These are phyloP conservation scores for Caenorhabditis brenneri DNA, from an alignment of 1,140 invertebrate genomes.

Conservation along the genomic window DNA sequence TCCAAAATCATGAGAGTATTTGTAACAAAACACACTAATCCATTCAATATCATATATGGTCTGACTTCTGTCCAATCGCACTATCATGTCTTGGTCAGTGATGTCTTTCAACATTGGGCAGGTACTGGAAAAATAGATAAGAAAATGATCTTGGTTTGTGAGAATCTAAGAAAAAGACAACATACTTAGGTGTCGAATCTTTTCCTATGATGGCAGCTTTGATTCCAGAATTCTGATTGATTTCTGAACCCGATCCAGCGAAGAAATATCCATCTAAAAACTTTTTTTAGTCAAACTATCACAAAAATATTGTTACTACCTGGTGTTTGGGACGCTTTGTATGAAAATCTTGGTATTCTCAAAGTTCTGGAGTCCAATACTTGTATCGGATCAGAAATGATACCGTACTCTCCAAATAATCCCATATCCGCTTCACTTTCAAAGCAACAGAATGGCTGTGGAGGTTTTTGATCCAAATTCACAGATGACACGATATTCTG, in stretches of 20 bases:
- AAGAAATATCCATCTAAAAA: conserved; percentile 63
- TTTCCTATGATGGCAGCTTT: conserved; percentile 60
- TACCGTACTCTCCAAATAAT: conserved; percentile 59
- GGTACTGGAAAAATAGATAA: conserved; percentile 48
- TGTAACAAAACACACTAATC: conserved; percentile 61
- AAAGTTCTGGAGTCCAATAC: conserved; percentile 60
- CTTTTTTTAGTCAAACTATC: background rate
- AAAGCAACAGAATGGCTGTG: conserved; percentile 61
- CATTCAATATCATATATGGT: conserved; percentile 63
- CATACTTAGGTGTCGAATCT: conserved; percentile 45
- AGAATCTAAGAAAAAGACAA: background rate
- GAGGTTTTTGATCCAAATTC: conserved; percentile 48
- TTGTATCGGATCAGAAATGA: conserved; percentile 57
- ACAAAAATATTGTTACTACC: conserved; percentile 22
- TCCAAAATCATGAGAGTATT: conserved; percentile 62
- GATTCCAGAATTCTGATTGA: conserved; percentile 59
- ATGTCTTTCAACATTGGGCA: conserved; percentile 62
- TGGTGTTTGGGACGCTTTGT: conserved; percentile 62
- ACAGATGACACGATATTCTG: conserved; percentile 53
- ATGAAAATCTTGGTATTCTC: conserved; percentile 54
- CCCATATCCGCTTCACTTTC: conserved; percentile 53
- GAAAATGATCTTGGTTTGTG: no score
- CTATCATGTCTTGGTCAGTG: conserved; percentile 52
- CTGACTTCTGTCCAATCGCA: conserved; percentile 55
- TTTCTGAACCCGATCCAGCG: conserved; percentile 55